phyloP scores from a whole-genome alignment of 2,113 vertebrate species.

The Melanocharis versteri region DNA sequence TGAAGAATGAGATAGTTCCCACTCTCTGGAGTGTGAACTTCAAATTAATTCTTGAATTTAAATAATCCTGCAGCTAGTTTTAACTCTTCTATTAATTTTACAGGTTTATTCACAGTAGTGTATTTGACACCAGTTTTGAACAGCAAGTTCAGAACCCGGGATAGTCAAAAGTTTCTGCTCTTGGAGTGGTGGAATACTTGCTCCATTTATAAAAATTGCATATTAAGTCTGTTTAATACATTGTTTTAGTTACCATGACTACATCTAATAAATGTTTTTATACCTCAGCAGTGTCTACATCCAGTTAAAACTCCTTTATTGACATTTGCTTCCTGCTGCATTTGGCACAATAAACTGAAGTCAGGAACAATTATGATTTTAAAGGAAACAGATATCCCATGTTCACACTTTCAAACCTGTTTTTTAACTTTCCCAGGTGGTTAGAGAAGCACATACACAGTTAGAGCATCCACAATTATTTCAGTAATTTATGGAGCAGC shows the following conservation, averaged over 20 bases:
- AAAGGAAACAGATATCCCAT: constrained; percentile 43
- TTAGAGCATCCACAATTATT: neutral
- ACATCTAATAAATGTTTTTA: constrained; percentile 54
- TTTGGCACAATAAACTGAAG: constrained; percentile 47
- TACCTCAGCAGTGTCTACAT: constrained; percentile 15
- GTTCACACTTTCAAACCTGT: constrained; percentile 42
- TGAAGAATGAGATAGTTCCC: neutral
- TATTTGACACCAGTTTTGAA: neutral
- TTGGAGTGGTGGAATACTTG: neutral
- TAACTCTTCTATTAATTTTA: neutral
- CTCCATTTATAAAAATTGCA: neutral
- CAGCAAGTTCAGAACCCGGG: neutral
- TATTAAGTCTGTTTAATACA: constrained; percentile 33
- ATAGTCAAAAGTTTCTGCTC: neutral
- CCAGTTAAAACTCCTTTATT: constrained; percentile 39
- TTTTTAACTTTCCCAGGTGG: constrained; percentile 23
- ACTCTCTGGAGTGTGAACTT: neutral
- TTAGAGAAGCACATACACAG: neutral
- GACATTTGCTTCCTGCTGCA: constrained; percentile 15
- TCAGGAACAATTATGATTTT: constrained; percentile 24
- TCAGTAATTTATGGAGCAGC: neutral
- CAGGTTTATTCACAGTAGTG: neutral
- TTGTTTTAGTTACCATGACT: constrained; percentile 59
- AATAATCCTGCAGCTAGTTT: neutral
- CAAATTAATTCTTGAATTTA: neutral